A percentile compares a stretch with the other conserved stretches of the same genome.
These are phyloP conservation scores for Montipora foliosa DNA, from an alignment of 64 coral and sea anemone genomes.

Conservation along the genomic window DNA sequence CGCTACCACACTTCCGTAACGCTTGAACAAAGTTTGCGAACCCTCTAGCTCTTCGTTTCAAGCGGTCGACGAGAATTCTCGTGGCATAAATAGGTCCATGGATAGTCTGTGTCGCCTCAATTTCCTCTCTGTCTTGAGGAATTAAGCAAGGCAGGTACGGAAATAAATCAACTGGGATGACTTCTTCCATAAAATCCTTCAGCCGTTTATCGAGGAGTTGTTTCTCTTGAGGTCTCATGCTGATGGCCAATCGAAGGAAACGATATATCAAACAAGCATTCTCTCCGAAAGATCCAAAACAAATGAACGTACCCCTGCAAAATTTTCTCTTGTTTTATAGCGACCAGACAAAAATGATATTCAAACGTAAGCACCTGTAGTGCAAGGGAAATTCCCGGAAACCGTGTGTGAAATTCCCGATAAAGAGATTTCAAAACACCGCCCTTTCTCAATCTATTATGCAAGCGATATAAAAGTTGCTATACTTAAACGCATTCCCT, in stretches of 20 bases:
- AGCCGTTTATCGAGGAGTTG: slow-evolving; percentile 50
- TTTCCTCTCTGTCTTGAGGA: slow-evolving; percentile 60
- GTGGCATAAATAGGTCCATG: slow-evolving; percentile 69
- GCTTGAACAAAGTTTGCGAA: slow-evolving; percentile 80
- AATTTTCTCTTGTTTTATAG: neutral
- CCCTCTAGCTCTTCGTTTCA: slow-evolving; percentile 60
- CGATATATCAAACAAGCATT: neutral
- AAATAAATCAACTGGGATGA: slow-evolving; percentile 65
- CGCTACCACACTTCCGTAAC: slow-evolving; percentile 58
- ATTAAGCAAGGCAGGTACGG: slow-evolving; percentile 42
- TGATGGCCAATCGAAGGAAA: neutral
- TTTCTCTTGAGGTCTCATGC: slow-evolving; percentile 45
- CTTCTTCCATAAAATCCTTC: slow-evolving; percentile 53
- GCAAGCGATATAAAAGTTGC: too few relatives aligned
- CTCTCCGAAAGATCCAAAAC: neutral
- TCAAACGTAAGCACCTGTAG: neutral
- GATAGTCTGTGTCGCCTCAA: slow-evolving; percentile 26
- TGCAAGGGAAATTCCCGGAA: slow-evolving; percentile 30
- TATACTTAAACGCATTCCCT: neutral
- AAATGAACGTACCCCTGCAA: too few relatives aligned
- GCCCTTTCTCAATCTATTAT: too few relatives aligned
- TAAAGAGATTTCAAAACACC: too few relatives aligned
- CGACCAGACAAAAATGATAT: neutral
- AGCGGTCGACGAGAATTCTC: slow-evolving; percentile 55
- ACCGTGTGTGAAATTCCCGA: neutral